These are phyloP conservation scores for Hormaphis cornu DNA, from an alignment of 1,140 invertebrate genomes.

Conservation along the genomic window DNA sequence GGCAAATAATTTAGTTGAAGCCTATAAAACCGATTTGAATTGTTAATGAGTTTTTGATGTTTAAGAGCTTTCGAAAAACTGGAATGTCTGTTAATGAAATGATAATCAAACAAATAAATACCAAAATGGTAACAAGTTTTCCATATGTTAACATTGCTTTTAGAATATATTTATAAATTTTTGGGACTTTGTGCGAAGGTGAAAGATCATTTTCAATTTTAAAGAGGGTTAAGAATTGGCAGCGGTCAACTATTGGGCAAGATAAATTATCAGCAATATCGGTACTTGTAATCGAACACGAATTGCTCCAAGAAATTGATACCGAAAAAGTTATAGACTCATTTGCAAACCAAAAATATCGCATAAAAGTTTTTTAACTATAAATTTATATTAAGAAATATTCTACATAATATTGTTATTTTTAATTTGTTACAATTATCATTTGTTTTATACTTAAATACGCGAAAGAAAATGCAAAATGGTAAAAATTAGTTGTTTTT, in stretches of 20 bases:
- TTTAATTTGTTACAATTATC: not conserved
- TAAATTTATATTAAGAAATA: not conserved
- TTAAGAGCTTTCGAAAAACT: not conserved
- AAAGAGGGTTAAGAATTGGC: conserved; percentile 21
- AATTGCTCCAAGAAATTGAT: not conserved
- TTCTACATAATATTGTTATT: not conserved
- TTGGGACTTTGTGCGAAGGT: conserved; percentile 17
- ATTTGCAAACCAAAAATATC: conserved; percentile 9
- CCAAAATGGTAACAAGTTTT: not conserved
- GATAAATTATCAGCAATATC: conserved; percentile 4
- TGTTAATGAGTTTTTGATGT: not conserved
- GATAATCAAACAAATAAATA: not conserved
- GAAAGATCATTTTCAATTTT: conserved; percentile 33
- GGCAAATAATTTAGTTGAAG: too few relatives aligned
- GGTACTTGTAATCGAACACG: not conserved
- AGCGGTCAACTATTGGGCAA: conserved; percentile 2
- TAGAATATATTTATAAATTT: not conserved
- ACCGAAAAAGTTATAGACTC: not conserved
- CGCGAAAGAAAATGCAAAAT: not conserved
- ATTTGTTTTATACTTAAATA: not conserved
- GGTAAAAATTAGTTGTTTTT: not conserved
- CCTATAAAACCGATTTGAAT: too few relatives aligned
- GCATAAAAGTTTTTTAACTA: not conserved
- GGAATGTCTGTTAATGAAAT: not conserved
- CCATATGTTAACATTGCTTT: not conserved